Evolutionary conservation across 2,113 vertebrate species (phyloP).

Genomic region (Illadopsis cleaveri): DNA sequence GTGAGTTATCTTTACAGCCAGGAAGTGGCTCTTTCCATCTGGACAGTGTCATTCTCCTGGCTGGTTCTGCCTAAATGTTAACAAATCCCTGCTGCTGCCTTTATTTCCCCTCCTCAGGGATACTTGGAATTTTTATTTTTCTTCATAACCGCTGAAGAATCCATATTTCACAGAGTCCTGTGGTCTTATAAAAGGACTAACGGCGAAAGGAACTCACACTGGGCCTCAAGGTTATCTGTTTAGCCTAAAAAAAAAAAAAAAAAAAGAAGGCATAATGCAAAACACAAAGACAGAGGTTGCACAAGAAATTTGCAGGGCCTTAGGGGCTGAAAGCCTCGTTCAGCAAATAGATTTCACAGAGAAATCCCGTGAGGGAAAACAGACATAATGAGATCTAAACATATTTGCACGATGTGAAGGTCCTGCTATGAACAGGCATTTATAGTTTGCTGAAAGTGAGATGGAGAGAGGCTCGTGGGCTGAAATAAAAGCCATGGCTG

Average conservation of each 20-base stretch:
- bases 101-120: slow-evolving; percentile 60
- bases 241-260: neutral
- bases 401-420: neutral
- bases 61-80: slow-evolving; percentile 67
- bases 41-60: slow-evolving; percentile 70
- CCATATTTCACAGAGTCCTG: slow-evolving; percentile 4
- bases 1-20: slow-evolving; percentile 74
- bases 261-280: neutral
- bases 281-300: neutral
- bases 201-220: neutral
- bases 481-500: neutral
- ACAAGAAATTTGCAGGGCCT: neutral
- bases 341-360: neutral
- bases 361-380: slow-evolving; percentile 12
- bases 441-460: neutral
- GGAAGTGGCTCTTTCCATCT: slow-evolving; percentile 76
- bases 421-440: neutral
- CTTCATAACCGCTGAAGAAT: slow-evolving; percentile 20
- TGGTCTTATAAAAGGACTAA: neutral
- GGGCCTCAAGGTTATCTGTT: slow-evolving; percentile 57
- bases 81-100: slow-evolving; percentile 69
- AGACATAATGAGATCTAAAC: slow-evolving; percentile 6
- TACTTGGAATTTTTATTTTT: slow-evolving; percentile 70
- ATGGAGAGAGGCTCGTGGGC: neutral
- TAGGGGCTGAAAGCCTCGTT: neutral